These are phyloP conservation scores for Lasioglossum zephyrum DNA, from an alignment of 2,888 invertebrate species.

Conservation along the genomic window DNA sequence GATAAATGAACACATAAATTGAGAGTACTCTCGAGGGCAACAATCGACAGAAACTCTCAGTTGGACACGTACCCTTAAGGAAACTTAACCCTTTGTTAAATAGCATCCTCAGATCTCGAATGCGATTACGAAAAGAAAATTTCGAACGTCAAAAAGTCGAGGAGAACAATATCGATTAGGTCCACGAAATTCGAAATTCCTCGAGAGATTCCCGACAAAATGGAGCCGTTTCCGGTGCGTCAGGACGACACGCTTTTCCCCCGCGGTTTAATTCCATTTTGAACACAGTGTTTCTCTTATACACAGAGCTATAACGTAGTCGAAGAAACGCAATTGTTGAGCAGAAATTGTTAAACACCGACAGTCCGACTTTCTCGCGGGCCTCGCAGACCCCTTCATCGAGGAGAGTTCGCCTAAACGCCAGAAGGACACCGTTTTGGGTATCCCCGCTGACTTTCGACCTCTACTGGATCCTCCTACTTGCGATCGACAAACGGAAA, in stretches of 20 bases:
- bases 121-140: neutral
- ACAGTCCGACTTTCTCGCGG: neutral
- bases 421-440: neutral
- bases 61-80: too few species aligned
- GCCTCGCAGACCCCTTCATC: neutral
- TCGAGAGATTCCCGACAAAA: conserved; percentile 2
- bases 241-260: neutral
- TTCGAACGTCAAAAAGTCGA: neutral
- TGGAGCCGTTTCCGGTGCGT: neutral
- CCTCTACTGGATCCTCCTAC: neutral
- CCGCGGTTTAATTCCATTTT: conserved; percentile 53
- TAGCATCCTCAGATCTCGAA: neutral
- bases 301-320: conserved; percentile 24
- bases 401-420: neutral
- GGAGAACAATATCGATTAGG: neutral
- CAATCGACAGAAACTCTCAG: too few species aligned
- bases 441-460: neutral
- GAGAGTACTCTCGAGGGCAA: too few species aligned
- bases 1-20: too few species aligned
- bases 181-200: neutral
- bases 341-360: conserved; percentile 22
- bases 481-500: conserved; percentile 19
- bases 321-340: conserved; percentile 41
- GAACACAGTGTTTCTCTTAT: conserved; percentile 74
- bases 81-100: neutral